These are phyloP conservation scores for Urechis unicinctus DNA, from an alignment of 2,888 invertebrate species.

Conservation along the genomic window DNA sequence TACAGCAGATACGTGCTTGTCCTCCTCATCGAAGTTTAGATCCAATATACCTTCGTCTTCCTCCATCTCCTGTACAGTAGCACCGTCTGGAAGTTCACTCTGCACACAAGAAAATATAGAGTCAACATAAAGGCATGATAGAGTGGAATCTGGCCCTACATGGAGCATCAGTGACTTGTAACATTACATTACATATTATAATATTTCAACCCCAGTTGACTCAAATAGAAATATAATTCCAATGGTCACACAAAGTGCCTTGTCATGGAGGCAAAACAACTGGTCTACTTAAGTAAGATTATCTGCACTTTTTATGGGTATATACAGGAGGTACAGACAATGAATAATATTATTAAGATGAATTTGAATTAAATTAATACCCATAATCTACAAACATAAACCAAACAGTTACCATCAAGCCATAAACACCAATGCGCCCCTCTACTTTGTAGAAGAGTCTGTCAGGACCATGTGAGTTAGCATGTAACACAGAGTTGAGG, in stretches of 20 bases:
- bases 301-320: too few relatives aligned
- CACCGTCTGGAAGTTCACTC: slow-evolving; percentile 32
- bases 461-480: slow-evolving; percentile 35
- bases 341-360: too few relatives aligned
- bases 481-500: slow-evolving; percentile 39
- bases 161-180: too few relatives aligned
- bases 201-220: too few relatives aligned
- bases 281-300: too few relatives aligned
- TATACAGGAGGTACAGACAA: too few relatives aligned
- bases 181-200: too few relatives aligned
- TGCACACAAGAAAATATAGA: slow-evolving; percentile 10
- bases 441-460: slow-evolving; percentile 62
- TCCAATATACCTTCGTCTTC: slow-evolving; percentile 15
- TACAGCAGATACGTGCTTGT: not conserved
- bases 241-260: too few relatives aligned
- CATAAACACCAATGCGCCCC: slow-evolving; percentile 54
- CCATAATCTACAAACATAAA: not conserved
- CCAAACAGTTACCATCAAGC: slow-evolving; percentile 28
- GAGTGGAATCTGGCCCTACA: too few relatives aligned
- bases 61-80: slow-evolving; percentile 27
- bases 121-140: too few relatives aligned
- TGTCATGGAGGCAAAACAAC: too few relatives aligned
- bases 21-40: slow-evolving; percentile 15
- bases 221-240: too few relatives aligned
- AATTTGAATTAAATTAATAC: not conserved